phyloP scores from a whole-genome alignment of 2,113 vertebrate species.

The Conger conger region DNA sequence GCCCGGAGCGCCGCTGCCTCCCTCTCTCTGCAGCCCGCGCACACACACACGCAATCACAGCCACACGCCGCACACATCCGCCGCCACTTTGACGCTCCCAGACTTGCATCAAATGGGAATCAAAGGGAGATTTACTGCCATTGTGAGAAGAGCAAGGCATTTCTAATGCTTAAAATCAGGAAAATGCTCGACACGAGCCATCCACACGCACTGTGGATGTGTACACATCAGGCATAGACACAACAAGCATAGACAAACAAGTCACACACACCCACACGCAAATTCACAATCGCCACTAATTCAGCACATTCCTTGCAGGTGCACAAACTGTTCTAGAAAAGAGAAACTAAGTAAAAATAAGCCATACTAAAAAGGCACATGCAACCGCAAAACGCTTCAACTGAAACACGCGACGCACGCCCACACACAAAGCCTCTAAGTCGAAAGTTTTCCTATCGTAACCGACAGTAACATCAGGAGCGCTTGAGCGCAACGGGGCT shows the following conservation, averaged over 20 bases:
- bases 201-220: constrained; percentile 3
- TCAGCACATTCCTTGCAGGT: neutral
- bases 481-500: neutral
- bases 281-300: neutral
- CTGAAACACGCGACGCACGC: neutral
- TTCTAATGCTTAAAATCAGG: constrained; percentile 31
- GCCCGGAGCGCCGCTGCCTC: constrained; percentile 60
- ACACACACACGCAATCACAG: constrained; percentile 36
- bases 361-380: neutral
- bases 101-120: constrained; percentile 18
- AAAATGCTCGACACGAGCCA: neutral
- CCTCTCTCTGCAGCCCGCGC: constrained; percentile 26
- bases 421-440: neutral
- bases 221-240: neutral
- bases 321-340: neutral
- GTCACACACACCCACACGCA: neutral
- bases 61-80: neutral
- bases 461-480: neutral
- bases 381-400: neutral
- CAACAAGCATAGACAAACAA: constrained; percentile 11
- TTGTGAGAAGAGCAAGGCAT: constrained; percentile 32
- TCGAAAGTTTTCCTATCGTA: neutral
- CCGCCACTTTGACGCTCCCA: neutral
- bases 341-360: no score
- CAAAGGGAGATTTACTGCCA: constrained; percentile 12